Base-by-base conservation (phyloP, 2,888 invertebrate species). In the Myopa tessellatipennis region DNA sequence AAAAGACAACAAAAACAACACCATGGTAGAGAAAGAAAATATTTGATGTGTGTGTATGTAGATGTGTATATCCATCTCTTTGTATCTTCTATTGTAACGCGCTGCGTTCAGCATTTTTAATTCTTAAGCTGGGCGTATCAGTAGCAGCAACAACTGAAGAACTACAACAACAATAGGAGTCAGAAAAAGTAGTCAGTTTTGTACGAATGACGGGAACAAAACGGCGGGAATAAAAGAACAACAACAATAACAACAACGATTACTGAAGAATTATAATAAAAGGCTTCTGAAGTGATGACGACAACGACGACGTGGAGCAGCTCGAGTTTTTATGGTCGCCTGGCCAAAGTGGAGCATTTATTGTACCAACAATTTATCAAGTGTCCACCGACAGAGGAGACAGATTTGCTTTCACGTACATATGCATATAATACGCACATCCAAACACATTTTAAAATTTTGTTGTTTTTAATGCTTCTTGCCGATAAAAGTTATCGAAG, bases 331-430 rank as follows among this genome's bases (percentile, higher is more conserved):
- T 78, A 86, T 89, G 89, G 80, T 84, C 86, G 87, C 89, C 89
- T 89, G 88, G 87, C 89, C 84, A 86, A 89, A 88, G 84, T 89
- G 88, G 89, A 89, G 89, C 89, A 89, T 86, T 88, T 88, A 85
- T 88, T 87, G 86, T 88, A 88, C 86, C 85, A 87, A 87, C 86
- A 88, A 86, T 85, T 76, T 71, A 76, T 71, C 26, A 76, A 70
- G 60, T 18, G 16, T 40, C 61, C 61, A 1, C n/a, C 34, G 61
- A 26, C 26, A 26, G 26, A 26, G 26, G 26, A 26, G 26, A 73
- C 63, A 50, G 45, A 45, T 45, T 1, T 45, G 6, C 10, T 10
- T 45, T 45, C 7, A 3, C 6, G 10, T 45, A 6, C 40, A 8
- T 40, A 45, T 45, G 10, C 45, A 10, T 45, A 45, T 8, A 45